phyloP scores from a whole-genome alignment of 37 sponge, comb jelly and placozoan species.

The Crambe crambe region DNA sequence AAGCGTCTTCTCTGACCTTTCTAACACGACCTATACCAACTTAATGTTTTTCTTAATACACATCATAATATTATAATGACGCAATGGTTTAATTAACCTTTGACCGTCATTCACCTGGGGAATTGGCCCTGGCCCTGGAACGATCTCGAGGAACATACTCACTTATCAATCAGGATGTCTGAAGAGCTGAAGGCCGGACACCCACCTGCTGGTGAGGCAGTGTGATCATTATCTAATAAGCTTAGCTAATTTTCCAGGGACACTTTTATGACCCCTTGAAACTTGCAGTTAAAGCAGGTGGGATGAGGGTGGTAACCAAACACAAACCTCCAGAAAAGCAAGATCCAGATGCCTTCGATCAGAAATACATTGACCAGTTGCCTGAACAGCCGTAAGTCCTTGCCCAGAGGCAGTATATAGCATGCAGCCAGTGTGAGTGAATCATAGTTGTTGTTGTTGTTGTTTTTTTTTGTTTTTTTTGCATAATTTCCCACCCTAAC shows the following conservation, averaged over 20 bases:
- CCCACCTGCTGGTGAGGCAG: constrained; percentile 71
- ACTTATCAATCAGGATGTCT: too few species aligned
- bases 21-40: too few species aligned
- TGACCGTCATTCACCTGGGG: too few species aligned
- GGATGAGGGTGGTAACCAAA: constrained; percentile 75
- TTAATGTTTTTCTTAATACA: too few species aligned
- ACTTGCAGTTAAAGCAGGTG: constrained; percentile 75
- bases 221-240: too few species aligned
- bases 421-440: not conserved
- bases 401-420: not conserved
- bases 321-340: constrained; percentile 43
- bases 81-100: too few species aligned
- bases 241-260: not conserved
- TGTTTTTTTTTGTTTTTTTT: too few species aligned
- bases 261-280: too few species aligned
- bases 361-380: constrained; percentile 72
- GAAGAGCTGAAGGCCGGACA: constrained; percentile 77
- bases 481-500: not conserved
- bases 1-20: too few species aligned
- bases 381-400: constrained; percentile 43
- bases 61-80: too few species aligned
- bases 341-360: constrained; percentile 81
- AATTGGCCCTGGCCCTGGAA: too few species aligned
- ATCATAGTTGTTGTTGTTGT: not conserved
- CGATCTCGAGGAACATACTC: too few species aligned